Evolutionary conservation across 2,797 vertebrate genomes (phyloP).

Genomic region (Smutsia gigantea): DNA sequence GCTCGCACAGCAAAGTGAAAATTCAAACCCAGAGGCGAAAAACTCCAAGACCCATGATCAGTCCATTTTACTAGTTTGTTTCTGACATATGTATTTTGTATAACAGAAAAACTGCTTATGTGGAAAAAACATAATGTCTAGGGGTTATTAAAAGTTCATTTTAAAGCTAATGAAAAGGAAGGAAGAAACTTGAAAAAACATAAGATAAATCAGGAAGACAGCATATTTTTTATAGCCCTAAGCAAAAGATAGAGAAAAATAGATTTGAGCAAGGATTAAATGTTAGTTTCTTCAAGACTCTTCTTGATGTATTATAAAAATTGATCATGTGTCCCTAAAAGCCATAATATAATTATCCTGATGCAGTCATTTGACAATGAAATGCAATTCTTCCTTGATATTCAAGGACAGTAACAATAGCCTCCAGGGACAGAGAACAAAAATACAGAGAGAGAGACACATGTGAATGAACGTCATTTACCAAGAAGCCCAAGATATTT

Average conservation of each 20-base stretch:
- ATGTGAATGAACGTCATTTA: neutral
- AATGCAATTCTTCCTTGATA: constrained; percentile 46
- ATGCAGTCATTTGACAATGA: constrained; percentile 41
- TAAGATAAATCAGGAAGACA: constrained; percentile 5
- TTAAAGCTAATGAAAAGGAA: constrained; percentile 38
- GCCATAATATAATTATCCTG: constrained; percentile 31
- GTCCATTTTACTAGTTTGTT: constrained; percentile 25
- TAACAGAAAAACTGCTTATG: neutral
- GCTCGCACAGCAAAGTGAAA: neutral
- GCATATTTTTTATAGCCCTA: constrained; percentile 32
- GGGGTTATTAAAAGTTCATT: constrained; percentile 41
- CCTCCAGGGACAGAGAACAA: constrained; percentile 6
- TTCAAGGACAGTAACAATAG: neutral
- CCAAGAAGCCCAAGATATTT: neutral
- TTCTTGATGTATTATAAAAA: constrained; percentile 53
- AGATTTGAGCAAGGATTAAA: constrained; percentile 16
- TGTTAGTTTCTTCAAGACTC: neutral
- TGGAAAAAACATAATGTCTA: neutral
- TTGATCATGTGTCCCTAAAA: constrained; percentile 57
- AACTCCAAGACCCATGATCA: neutral
- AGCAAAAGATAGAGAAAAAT: constrained; percentile 43
- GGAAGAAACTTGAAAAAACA: constrained; percentile 11
- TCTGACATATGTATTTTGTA: neutral
- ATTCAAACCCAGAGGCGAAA: neutral
- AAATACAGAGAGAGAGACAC: neutral